Base-by-base conservation (phyloP, 1,140 invertebrate species). In the Sinonovacula constricta region DNA sequence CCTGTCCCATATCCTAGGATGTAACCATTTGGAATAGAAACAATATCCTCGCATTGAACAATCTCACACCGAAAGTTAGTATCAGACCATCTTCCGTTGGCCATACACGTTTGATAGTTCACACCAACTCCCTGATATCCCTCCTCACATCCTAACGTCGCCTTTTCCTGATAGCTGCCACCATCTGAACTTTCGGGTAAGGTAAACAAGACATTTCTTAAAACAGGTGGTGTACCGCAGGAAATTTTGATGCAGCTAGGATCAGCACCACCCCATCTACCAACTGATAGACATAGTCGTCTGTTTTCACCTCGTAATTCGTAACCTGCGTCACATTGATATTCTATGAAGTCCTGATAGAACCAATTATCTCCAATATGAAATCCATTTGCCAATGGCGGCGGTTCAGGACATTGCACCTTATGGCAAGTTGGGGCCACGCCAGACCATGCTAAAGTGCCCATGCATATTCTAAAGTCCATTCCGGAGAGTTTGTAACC, bases 321-420 rank as follows among this genome's bases (percentile, higher is more conserved):
- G 82, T 93, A 94, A 18, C 94, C 94, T 14, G 91, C 76, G 31
- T 92, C 83, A 83, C 94, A 95, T 2, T 82, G 83, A 34, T 93
- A 91, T 33, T 79, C 56, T 3, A 85, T 56, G 18, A 66, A 66
- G 49, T 85, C 81, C n/a, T 57, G 65, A 45, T 65, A 84, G 34
- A 34, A 67, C 22, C 77, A 81, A 24, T 77, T 56, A 30, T 74
- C 39, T 22, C 70, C 72, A n/a, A 36, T 33, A 28, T 77, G 56
- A 18, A 26, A 59, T 18, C 79, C 75, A 74, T 81, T 71, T 24
- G n/a, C 3, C 10, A 82, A 26, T n/a, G 24, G 14, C 1, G 71
- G 68, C 7, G 87, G 87, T 14, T 39, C 3, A 14, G 72, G 71
- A 80, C 89, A 90, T 15, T 59, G 34, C 1, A 88, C 71, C 24